These are phyloP conservation scores for Polypterus bichir DNA, from an alignment of 2,113 vertebrate genomes.

Conservation along the genomic window DNA sequence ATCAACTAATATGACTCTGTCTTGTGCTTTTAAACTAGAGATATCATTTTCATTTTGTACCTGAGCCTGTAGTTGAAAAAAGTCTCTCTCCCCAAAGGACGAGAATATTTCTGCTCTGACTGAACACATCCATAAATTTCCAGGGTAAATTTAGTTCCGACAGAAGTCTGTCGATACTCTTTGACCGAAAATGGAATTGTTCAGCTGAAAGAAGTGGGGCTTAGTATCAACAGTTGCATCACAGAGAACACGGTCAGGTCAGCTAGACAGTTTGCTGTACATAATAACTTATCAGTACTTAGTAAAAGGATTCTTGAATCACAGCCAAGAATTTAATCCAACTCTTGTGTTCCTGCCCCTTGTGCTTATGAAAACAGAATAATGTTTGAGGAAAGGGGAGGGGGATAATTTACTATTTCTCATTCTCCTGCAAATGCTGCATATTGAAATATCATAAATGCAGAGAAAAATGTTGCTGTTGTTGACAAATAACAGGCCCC, in stretches of 20 bases:
- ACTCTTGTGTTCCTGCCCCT: background rate
- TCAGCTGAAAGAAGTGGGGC: conserved; percentile 36
- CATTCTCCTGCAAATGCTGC: too few species aligned
- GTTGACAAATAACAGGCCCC: too few species aligned
- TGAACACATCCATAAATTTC: conserved; percentile 32
- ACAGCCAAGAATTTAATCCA: conserved; percentile 2
- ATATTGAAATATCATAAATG: too few species aligned
- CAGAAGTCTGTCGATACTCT: conserved; percentile 25
- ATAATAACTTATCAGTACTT: background rate
- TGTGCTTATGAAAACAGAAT: background rate
- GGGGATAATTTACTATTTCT: too few species aligned
- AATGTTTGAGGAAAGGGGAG: background rate
- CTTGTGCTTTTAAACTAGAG: background rate
- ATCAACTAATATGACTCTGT: conserved; percentile 4
- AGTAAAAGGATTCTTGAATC: background rate
- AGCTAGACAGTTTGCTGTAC: too few species aligned
- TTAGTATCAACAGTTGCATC: conserved; percentile 4
- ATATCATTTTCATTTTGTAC: too few species aligned
- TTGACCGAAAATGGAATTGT: conserved; percentile 66
- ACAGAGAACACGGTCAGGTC: background rate
- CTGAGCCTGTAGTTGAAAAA: too few species aligned
- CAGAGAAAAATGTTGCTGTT: too few species aligned
- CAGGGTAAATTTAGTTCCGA: conserved; percentile 26
- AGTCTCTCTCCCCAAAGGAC: too few species aligned
- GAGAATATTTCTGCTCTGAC: conserved; percentile 24